Evolutionary conservation across 2,113 vertebrate genomes (phyloP).

Genomic region (Campylomormyrus numenius): DNA sequence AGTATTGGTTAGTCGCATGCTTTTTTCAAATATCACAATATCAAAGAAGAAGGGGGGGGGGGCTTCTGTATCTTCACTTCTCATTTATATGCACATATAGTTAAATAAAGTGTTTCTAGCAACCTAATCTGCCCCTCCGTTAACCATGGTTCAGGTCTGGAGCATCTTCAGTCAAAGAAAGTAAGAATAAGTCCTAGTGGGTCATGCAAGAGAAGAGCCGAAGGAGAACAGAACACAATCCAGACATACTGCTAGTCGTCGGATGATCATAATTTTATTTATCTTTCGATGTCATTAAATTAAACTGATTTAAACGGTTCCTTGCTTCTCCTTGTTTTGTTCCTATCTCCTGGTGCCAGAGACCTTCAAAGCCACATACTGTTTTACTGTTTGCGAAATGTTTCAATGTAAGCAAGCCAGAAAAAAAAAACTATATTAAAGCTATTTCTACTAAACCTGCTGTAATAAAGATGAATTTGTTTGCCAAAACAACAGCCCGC

Average conservation of each 20-base stretch:
- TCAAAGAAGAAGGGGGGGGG: neutral
- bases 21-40: neutral
- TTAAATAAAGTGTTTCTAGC: neutral
- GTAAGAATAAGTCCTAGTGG: neutral
- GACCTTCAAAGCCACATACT: neutral
- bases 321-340: neutral
- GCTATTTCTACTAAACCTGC: neutral
- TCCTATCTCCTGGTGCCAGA: neutral
- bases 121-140: neutral
- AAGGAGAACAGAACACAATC: neutral
- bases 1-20: neutral
- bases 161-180: neutral
- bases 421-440: neutral
- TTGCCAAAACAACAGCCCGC: neutral
- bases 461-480: neutral
- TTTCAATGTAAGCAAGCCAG: neutral
- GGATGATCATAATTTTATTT: neutral
- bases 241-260: neutral
- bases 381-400: neutral
- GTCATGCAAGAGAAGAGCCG: neutral
- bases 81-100: neutral
- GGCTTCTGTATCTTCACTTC: neutral
- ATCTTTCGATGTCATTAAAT: neutral
- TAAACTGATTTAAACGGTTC: neutral
- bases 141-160: neutral